Base-by-base conservation (phyloP, 2,797 vertebrate species). In the Salmo trutta region DNA sequence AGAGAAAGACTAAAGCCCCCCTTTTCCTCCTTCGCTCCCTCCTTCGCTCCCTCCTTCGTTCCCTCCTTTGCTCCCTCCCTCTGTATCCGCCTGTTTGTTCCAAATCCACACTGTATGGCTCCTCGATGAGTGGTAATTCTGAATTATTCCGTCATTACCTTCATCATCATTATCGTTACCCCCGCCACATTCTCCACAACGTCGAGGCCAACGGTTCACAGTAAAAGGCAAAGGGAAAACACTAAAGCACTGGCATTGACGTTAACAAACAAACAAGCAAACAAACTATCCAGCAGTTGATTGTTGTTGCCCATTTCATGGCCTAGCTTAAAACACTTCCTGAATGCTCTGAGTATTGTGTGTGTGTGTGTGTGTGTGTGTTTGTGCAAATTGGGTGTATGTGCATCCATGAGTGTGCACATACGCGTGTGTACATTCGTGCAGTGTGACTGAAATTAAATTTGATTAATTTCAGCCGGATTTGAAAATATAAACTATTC, bases 391-490 rank as follows among this genome's bases (percentile, higher is more conserved):
- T 47, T 83, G 83, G 84, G 82, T 79, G 83, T 88, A 84, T 88
- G 83, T 82, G 76, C 41, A 47, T 47, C 41, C 10, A 14, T 81
- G 77, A 75, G 76, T 83, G 76, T 85, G 82, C 88, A 81, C 83
- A 56, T 83, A 88, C 84, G 81, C 81, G 80, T 80, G 79, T 88
- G 54, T 54, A 21, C 15, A 86, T 87, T 91, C 89, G 90, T 88
- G 82, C 67, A 84, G 87, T 65, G 84, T 82, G 89, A 90, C 86
- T 91, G 82, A 90, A 93, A 90, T 91, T 90, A 86, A 91, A 92
- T 90, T 93, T 90, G 89, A 93, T 93, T 92, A 87, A 93, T 92
- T 93, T 92, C 84, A 84, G 81, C 89, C 89, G 87, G 89, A 93
- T 92, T 88, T 89, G 86, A 88, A 92, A 66, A 93, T 91, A 90